These are phyloP conservation scores for Phortica magna DNA, from an alignment of 2,888 invertebrate species.

Conservation along the genomic window DNA sequence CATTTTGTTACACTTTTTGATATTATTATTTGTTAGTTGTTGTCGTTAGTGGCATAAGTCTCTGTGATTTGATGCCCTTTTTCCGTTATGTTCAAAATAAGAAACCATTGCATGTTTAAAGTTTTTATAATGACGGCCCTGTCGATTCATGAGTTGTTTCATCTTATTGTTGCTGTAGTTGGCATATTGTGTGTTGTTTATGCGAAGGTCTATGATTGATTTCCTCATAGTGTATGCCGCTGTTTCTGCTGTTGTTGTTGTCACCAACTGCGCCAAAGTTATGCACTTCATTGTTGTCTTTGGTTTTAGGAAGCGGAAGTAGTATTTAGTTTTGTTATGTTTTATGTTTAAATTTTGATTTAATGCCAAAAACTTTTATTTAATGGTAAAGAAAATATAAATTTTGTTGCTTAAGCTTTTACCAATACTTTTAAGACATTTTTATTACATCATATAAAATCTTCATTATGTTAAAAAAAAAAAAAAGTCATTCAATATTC, in stretches of 20 bases:
- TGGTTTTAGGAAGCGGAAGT: neutral
- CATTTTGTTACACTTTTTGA: neutral
- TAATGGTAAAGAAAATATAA: too few species aligned
- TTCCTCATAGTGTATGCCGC: neutral
- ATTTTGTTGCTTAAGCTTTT: too few species aligned
- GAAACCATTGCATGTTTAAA: neutral
- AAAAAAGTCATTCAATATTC: too few species aligned
- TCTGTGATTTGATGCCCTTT: neutral
- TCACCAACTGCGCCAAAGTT: neutral
- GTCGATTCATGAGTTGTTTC: neutral
- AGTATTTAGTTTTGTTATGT: too few species aligned
- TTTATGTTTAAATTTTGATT: too few species aligned
- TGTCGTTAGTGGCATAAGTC: neutral
- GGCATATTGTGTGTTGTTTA: neutral
- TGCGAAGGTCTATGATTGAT: neutral
- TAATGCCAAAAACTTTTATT: too few species aligned
- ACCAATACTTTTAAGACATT: too few species aligned
- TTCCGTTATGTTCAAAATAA: neutral
- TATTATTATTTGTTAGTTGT: neutral
- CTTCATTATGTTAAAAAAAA: too few species aligned
- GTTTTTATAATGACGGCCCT: neutral
- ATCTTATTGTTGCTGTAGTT: neutral
- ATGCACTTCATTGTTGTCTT: neutral
- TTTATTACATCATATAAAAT: too few species aligned
- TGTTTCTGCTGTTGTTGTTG: neutral